Conservation (phyloP, 2,113 vertebrate species). For the Cyanoramphus novaezelandiae region DNA sequence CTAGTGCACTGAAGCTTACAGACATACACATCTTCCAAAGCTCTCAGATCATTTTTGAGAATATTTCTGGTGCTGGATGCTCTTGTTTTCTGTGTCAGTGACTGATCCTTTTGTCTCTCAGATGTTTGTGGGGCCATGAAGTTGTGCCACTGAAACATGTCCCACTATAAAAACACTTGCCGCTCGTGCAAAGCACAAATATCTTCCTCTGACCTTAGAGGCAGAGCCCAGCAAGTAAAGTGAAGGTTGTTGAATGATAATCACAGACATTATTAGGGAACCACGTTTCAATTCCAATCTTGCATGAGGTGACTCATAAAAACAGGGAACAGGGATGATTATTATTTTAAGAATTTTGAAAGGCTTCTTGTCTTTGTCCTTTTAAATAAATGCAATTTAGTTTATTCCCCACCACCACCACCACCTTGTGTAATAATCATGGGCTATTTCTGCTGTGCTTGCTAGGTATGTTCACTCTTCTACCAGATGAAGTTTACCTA, state of each 20-base stretch:
- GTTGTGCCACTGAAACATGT: background rate
- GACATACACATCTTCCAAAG: background rate
- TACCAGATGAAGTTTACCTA: background rate
- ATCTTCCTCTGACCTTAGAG: background rate
- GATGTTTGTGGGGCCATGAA: background rate
- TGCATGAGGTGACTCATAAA: background rate
- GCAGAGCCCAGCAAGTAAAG: background rate
- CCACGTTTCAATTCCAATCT: background rate
- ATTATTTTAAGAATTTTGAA: background rate
- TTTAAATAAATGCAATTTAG: background rate
- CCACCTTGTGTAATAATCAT: background rate
- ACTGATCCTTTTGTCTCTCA: background rate
- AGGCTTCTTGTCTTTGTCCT: background rate
- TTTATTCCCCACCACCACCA: background rate
- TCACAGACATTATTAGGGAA: background rate
- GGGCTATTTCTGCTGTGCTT: background rate
- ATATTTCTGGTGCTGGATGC: background rate
- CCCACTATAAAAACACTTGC: rapidly evolving
- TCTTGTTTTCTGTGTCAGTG: background rate
- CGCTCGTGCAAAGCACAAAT: background rate
- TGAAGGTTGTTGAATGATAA: background rate
- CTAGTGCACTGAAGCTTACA: background rate
- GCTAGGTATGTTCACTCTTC: background rate
- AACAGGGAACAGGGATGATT: background rate
- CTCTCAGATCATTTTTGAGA: background rate